Evolutionary conservation across 2,113 vertebrate genomes (phyloP), one percentile per base, ranked within the genome.

Genomic region (Scolopax mira): DNA sequence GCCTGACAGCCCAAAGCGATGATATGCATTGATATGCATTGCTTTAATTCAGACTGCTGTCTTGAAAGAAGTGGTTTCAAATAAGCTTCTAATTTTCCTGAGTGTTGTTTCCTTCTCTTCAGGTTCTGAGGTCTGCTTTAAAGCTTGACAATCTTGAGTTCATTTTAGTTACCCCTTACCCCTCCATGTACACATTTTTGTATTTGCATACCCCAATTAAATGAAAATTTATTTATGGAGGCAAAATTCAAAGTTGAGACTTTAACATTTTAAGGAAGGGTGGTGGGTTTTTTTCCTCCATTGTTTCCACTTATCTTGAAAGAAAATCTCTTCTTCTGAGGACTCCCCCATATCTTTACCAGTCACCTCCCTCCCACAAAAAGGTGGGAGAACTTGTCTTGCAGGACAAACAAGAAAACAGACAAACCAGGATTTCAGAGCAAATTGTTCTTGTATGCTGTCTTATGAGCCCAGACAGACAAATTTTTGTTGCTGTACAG

Each of bases 241-340:
- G 8, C 16, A 85, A 66, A 93, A 74, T 19, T 62, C 2, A 44
- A 80, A 86, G 44, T 21, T 49, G 18, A 73, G 69, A 12, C 30
- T 62, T 74, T 58, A 13, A 44, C 18, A 12, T 79, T 48, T 85
- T 57, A 78, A 79, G 18, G n/a, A 65, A 21, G 4, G 11, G 4
- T 24, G 18, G 11, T 62, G 13, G 2, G 0, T 0, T 9, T 67
- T 66, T 52, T n/a, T 24, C 3, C 41, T 73, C 37, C 27, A 18
- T 12, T 85, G 42, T 67, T 64, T 12, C 35, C 46, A 60, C 25
- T 8, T 80, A 51, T 51, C 41, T 85, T 70, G 51, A 89, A 92
- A 81, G 49, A 73, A 78, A 88, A 80, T 37, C 1, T 66, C n/a
- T 69, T 74, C 48, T 81, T 75, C 48, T 60, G 12, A 71, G 30